Base-by-base conservation (phyloP, 1,140 invertebrate species). In the Camponotus vicinus region DNA sequence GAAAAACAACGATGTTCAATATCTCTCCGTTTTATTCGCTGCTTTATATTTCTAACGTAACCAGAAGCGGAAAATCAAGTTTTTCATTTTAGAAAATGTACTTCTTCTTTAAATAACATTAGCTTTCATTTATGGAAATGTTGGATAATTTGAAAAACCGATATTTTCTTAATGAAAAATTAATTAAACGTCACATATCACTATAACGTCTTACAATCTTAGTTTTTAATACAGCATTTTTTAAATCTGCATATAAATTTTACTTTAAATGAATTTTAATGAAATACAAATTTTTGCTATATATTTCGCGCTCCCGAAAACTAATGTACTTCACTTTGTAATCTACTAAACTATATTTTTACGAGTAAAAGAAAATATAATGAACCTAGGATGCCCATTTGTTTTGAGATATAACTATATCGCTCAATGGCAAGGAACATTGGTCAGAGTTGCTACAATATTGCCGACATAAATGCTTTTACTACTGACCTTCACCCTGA, bases 381-480 rank as follows among this genome's bases (percentile, higher is more conserved):
- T 75, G 37, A 27, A 49, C 42, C 8, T 67, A 67, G 37, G 45
- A 52, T 40, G 45, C 27, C 13, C 45, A 27, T 40, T 6, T 40
- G 3, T 18, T 5, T 52, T 34, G 67, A 80, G 77, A 67, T 57
- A 27, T 55, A 67, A 80, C 49, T 80, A 18, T 52, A 42, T 79
- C 49, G 34, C 32, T 55, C 45, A 34, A 55, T 27, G 63, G 63
- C 45, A 13, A 79, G 63, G 45, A 55, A 69, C 34, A 70, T 80
- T 52, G 66, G 11, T 84, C 57, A 27, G 9, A 40, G 55, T 76
- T 84, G 64, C 27, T 57, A 77, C 66, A 77, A 84, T 88, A 89
- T 88, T 83, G 89, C 80, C 70, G 77, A 82, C 63, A 73, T 87
- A 85, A 91, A 90, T 90, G 82, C 73, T 84, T 89, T 87, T 86